Conservation (phyloP, 1,140 invertebrate species). For the Drosophila neocordata region DNA sequence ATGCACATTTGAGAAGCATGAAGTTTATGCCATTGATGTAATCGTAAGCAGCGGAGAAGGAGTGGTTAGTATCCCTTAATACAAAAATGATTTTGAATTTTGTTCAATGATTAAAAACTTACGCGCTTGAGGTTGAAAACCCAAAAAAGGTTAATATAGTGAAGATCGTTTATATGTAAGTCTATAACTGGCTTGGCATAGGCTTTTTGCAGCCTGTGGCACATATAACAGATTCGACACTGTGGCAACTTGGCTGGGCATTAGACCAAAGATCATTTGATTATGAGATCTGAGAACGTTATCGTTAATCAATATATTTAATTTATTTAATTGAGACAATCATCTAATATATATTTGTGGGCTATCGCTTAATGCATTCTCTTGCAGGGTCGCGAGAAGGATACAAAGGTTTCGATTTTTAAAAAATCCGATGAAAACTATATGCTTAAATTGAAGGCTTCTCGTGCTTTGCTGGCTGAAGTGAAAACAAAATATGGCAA, state of each 20-base stretch:
- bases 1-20: constrained; percentile 96
- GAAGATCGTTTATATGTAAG: constrained; percentile 26
- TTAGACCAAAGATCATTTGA: constrained; percentile 70
- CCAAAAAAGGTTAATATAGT: not conserved
- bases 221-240: constrained; percentile 15
- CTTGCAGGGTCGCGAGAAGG: constrained; percentile 94
- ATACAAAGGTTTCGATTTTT: constrained; percentile 97
- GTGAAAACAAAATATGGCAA: constrained; percentile 95
- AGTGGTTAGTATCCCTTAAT: constrained; percentile 83
- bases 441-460: constrained; percentile 98
- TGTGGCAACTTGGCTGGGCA: constrained; percentile 17
- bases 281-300: constrained; percentile 82
- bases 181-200: constrained; percentile 31
- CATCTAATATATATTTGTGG: too few relatives aligned
- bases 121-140: constrained; percentile 67
- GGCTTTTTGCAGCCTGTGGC: constrained; percentile 27
- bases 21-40: constrained; percentile 99
- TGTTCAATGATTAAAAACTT: constrained; percentile 78
- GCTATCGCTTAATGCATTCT: too few relatives aligned
- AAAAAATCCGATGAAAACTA: constrained; percentile 99
- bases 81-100: too few relatives aligned
- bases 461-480: constrained; percentile 97
- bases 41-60: constrained; percentile 97
- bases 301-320: not conserved
- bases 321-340: too few relatives aligned